phyloP scores from a whole-genome alignment of 53 echinoderm and acorn worm genomes.

The Stichopus horrens region DNA sequence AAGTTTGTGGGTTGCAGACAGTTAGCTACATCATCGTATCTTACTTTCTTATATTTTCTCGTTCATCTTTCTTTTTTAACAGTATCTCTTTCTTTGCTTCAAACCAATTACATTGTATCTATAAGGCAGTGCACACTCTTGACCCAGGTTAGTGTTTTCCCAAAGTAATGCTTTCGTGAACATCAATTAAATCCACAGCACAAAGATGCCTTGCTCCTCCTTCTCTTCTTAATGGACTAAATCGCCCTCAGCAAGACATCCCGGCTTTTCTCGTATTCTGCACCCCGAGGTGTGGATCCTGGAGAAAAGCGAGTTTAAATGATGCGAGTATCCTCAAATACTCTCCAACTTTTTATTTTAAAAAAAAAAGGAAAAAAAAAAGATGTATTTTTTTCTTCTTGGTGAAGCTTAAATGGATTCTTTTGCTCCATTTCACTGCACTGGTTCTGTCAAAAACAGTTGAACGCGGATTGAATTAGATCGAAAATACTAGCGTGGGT shows the following conservation, averaged over 20 bases:
- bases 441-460: neutral
- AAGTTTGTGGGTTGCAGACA: no score
- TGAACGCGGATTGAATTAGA: no score
- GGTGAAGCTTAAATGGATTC: neutral
- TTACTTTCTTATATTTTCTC: neutral
- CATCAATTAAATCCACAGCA: conserved; percentile 4
- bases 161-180: neutral
- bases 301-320: neutral
- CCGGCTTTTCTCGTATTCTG: neutral
- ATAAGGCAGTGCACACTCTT: neutral
- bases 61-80: neutral
- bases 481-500: no score
- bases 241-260: conserved; percentile 29
- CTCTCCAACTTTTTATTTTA: neutral
- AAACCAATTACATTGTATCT: neutral
- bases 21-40: no score
- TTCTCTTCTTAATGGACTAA: conserved; percentile 40
- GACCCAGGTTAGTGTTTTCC: neutral
- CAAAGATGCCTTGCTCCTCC: neutral
- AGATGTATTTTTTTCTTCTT: neutral
- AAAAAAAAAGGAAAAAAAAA: neutral
- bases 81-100: neutral
- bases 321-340: neutral
- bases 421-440: conserved; percentile 3
- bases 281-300: neutral